A percentile compares a stretch with the other conserved stretches of the same genome.
Conservation (phyloP, 2,888 invertebrate genomes). For the Amiota communis region DNA sequence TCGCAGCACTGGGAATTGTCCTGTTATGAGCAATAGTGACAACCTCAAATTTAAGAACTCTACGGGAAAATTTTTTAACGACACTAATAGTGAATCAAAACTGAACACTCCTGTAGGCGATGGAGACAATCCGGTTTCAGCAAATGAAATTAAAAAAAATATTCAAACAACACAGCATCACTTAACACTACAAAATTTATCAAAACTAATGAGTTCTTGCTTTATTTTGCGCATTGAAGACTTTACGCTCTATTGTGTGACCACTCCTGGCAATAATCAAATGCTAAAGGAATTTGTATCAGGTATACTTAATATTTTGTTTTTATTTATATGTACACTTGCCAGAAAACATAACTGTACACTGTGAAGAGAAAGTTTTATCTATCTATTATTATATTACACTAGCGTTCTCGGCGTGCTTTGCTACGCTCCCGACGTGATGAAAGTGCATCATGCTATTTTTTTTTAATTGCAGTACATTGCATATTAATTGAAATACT, state of each 20-base stretch:
- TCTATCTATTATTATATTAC: no score
- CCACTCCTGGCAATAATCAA: constrained; percentile 83
- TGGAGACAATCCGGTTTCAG: constrained; percentile 61
- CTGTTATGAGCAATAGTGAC: constrained; percentile 63
- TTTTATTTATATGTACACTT: neutral
- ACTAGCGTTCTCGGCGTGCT: no score
- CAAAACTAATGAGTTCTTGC: constrained; percentile 93
- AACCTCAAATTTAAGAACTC: constrained; percentile 54
- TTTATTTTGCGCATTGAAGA: constrained; percentile 92
- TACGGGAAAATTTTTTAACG: constrained; percentile 45
- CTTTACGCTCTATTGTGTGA: constrained; percentile 89
- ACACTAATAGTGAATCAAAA: constrained; percentile 50
- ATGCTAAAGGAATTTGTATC: constrained; percentile 86
- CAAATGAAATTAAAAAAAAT: constrained; percentile 74
- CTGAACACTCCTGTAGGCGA: constrained; percentile 60
- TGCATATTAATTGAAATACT: no score
- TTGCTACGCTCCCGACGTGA: no score
- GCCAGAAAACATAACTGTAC: no score
- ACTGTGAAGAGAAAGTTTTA: no score
- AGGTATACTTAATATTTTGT: constrained; percentile 73
- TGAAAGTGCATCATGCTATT: no score
- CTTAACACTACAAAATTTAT: constrained; percentile 80
- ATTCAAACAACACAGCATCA: constrained; percentile 61
- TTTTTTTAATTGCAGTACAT: no score
- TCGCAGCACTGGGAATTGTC: constrained; percentile 69